Evolutionary conservation across 2,888 invertebrate species (phyloP), one percentile per base, ranked within the genome.

Genomic region (Epiblema foenella): DNA sequence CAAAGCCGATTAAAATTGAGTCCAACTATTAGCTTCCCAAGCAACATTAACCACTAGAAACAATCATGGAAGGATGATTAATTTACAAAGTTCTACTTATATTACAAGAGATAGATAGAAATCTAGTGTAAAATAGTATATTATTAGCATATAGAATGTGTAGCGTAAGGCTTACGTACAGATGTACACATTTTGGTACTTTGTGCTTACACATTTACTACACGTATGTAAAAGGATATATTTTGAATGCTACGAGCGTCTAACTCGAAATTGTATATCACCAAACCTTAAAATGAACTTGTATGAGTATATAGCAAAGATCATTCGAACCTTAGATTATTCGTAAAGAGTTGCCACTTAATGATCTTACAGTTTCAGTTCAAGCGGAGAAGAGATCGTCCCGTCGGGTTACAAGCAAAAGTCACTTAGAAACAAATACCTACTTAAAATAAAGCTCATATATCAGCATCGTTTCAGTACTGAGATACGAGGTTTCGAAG

Each of bases 71-170:
- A 91, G 89, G 88, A 89, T 89, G 89, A 85, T 85, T 82, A 88
- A 84, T 89, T 89, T 91, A 91, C 88, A 89, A 86, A 87, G 78
- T 66, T 83, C 89, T 91, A 90, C 86, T 88, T 90, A 89, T 78
- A 85, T 83, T 86, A 83, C 81, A 86, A 91, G 90, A 91, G 84
- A 89, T 86, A 89, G 85, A 89, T 90, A 90, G 89, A 91, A 91
- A 88, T 88, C 89, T 92, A 92, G 86, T 89, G 86, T 90, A 86
- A 87, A 86, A 83, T 83, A 81, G 81, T 83, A 84, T 83, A 79
- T 76, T 76, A 80, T 75, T 86, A 86, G 85, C 82, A 85, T 85
- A 89, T 72, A 64, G 83, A 81, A 83, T 79, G 82, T 81, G 80
- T 81, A 79, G 83, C 83, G 76, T 79, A 87, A 84, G 85, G 79